These are phyloP conservation scores for Cydia amplana DNA, from an alignment of 1,140 invertebrate species.

Conservation along the genomic window DNA sequence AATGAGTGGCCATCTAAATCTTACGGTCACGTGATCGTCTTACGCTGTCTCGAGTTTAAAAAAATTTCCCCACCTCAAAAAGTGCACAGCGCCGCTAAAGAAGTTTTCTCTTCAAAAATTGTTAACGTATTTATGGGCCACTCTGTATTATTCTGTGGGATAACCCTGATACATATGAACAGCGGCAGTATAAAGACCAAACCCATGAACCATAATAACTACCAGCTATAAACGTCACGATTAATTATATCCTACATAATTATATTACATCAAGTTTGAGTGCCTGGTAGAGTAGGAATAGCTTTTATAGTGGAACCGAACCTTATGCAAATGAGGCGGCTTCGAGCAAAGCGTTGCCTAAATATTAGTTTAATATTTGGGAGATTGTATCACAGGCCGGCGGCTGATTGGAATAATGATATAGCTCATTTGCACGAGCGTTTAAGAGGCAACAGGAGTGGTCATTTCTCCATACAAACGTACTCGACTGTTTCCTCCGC, in stretches of 20 bases:
- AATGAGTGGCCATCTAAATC: no score
- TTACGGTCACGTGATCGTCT: no score
- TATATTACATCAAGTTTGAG: constrained; percentile 19
- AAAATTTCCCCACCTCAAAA: no score
- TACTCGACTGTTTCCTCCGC: no score
- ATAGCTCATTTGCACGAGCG: constrained; percentile 48
- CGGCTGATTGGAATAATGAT: constrained; percentile 48
- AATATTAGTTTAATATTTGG: constrained; percentile 80
- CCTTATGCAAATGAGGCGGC: constrained; percentile 79
- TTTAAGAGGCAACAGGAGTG: neutral
- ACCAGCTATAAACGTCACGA: constrained; percentile 18
- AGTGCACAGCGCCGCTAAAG: no score
- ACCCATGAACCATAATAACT: constrained; percentile 11
- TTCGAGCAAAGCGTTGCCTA: constrained; percentile 77
- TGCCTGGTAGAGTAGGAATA: neutral
- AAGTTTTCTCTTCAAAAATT: no score
- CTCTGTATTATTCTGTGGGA: neutral
- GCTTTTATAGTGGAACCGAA: constrained; percentile 49
- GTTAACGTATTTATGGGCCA: no score
- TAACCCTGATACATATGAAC: neutral
- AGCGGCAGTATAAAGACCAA: neutral
- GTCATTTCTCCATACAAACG: no score
- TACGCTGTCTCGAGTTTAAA: no score
- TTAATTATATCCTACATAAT: constrained; percentile 22
- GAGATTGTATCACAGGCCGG: constrained; percentile 68